Evolutionary conservation across 1,140 invertebrate species (phyloP).

Genomic region (Platyscapa corneri): DNA sequence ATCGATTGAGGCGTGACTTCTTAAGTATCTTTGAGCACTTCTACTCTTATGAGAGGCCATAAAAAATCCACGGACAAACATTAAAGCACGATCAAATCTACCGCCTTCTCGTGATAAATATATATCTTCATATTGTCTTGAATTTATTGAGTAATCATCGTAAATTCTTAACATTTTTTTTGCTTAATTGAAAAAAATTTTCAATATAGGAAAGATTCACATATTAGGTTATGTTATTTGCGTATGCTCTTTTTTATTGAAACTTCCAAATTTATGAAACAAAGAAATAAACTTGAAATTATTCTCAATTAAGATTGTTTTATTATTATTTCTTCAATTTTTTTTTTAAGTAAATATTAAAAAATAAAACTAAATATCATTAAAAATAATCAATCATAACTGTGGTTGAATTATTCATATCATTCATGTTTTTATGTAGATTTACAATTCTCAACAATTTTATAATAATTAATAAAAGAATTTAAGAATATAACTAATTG

Average conservation of each 20-base stretch:
- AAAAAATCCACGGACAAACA: constrained; percentile 51
- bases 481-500: no score
- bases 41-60: constrained; percentile 64
- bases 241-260: not conserved
- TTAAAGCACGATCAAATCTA: not conserved
- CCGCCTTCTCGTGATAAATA: not conserved
- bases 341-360: no score
- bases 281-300: not conserved
- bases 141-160: constrained; percentile 5
- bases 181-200: not conserved
- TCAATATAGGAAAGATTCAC: not conserved
- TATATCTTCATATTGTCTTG: not conserved
- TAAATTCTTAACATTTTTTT: constrained; percentile 6
- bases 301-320: not conserved
- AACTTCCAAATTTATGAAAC: not conserved
- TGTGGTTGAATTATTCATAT: no score
- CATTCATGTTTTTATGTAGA: no score
- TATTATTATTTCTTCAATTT: no score
- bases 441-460: no score
- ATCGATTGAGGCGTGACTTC: constrained; percentile 63
- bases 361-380: not conserved
- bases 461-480: no score
- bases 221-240: not conserved
- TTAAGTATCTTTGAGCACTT: constrained; percentile 61
- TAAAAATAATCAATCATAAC: no score